Base-by-base conservation (phyloP, 2,797 vertebrate species). In the Ceryle rudis region DNA sequence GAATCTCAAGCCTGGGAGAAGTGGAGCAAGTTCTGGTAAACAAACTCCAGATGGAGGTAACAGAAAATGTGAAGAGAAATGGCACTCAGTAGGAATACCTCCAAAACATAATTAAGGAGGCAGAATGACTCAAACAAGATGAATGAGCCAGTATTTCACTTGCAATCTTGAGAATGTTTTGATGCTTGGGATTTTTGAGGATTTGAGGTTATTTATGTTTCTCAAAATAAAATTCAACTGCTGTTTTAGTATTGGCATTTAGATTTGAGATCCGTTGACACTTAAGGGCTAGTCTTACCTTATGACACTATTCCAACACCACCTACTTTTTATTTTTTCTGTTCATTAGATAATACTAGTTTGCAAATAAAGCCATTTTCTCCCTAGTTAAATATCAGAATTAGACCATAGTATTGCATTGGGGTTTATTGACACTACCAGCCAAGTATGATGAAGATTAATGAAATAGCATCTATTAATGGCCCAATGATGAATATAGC, bases 21-120 rank as follows among this genome's bases (percentile, higher is more conserved):
- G 46, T 61, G 23, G 23, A 84, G 39, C 7, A 89, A 72, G 10
- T 90, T 90, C 74, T 89, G 69, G 54, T 86, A 89, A 91, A 86
- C 47, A 89, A 94, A 95, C 31, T 89, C 81, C 62, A 93, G 71
- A 82, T 67, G 44, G 67, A 89, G 47, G 69, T 25, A 89, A 22
- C 47, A 92, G 46, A 84, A 67, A 85, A 61, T 17, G 5, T 39
- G 46, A 58, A 80, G 39, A 91, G 83, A 88, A 95, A 93, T 44
- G 35, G 14, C n/a, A 82, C 51, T 84, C 46, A 11, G 39, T 84
- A 55, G 67, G 44, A 86, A 79, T 66, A 79, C 22, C 29, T 86
- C 28, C 39, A 92, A 93, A 90, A 84, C 60, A 57, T 60, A 94
- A 87, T 79, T 73, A 89, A 89, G n/a, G 41, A 37, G 31, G 18